phyloP scores from a whole-genome alignment of 1,140 invertebrate genomes.

The Meloidogyne floridensis region DNA sequence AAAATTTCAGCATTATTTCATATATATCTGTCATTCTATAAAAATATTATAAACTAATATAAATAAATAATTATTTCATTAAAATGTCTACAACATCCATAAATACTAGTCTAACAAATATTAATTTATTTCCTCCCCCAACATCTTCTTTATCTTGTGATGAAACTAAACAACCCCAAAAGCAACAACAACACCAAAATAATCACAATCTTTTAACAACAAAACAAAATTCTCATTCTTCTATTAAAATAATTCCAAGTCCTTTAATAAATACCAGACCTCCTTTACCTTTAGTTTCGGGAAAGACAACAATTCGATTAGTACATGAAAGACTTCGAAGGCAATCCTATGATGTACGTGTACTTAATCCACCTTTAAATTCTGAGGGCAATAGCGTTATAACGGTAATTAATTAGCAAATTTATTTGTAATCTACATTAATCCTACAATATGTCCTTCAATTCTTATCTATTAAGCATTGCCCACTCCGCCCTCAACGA shows the following conservation, averaged over 20 bases:
- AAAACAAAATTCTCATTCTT: slow-evolving; percentile 6
- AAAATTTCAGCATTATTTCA: too few relatives aligned
- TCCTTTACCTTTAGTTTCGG: neutral
- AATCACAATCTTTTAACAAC: slow-evolving; percentile 5
- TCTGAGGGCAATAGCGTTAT: neutral
- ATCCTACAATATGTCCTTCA: too few relatives aligned
- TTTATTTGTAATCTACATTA: neutral
- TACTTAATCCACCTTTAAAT: neutral
- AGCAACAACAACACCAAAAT: neutral
- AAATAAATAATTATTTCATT: neutral
- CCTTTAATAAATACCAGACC: neutral
- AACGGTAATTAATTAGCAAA: neutral
- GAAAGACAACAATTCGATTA: slow-evolving; percentile 6
- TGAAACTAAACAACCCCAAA: neutral
- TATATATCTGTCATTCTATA: too few relatives aligned
- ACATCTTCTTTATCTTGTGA: neutral
- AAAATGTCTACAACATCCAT: slow-evolving; percentile 4
- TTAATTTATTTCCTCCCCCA: neutral
- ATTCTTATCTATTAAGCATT: neutral
- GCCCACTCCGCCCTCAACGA: neutral
- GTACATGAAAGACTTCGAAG: neutral
- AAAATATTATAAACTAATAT: too few relatives aligned
- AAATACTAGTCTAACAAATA: neutral
- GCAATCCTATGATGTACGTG: neutral
- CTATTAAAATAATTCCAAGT: slow-evolving; percentile 1